phyloP scores from a whole-genome alignment of 2,797 vertebrate species.

The Vultur gryphus region DNA sequence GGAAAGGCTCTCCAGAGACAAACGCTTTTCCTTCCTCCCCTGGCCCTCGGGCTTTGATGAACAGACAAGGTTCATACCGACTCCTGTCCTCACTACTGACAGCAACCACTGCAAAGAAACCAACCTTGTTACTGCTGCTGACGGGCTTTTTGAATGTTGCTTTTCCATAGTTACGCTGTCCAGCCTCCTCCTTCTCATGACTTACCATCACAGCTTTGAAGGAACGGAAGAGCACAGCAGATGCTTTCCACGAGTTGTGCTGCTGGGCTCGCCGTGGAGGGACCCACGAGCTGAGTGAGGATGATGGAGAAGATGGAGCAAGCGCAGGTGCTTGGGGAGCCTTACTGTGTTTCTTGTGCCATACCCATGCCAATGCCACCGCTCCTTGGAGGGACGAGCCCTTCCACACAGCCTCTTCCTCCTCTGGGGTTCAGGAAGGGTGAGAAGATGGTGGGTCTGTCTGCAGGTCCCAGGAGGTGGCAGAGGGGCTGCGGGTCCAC shows the following conservation, averaged over 20 bases:
- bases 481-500: background rate
- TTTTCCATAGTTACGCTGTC: background rate
- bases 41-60: background rate
- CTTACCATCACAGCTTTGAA: background rate
- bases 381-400: fast-evolving
- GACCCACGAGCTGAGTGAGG: fast-evolving
- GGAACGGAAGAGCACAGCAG: background rate
- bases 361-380: background rate
- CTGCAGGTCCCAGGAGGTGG: background rate
- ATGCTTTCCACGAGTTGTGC: background rate
- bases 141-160: background rate
- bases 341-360: background rate
- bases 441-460: background rate
- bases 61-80: background rate
- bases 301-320: fast-evolving
- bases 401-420: background rate
- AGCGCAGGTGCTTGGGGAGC: background rate
- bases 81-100: background rate
- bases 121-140: background rate
- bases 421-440: background rate
- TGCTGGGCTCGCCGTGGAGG: background rate
- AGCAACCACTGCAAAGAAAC: background rate
- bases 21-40: background rate
- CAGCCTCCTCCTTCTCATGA: background rate
- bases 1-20: background rate